These are phyloP conservation scores for Coenonympha glycerion DNA, from an alignment of 2,888 invertebrate species.

Conservation along the genomic window DNA sequence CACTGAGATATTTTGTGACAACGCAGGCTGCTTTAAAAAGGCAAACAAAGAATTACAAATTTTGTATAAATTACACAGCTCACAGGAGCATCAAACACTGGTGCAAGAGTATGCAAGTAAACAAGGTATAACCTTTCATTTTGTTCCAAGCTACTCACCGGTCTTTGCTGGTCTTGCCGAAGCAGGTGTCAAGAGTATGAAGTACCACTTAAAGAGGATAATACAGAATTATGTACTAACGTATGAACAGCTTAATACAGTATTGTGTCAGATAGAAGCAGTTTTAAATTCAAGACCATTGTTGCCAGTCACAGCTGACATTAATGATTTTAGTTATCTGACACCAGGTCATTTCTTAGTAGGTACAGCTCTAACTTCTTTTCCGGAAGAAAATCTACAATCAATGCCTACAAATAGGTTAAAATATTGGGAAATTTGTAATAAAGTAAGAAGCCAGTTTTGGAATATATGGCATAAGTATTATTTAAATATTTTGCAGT, in stretches of 20 bases:
- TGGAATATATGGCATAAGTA: slow-evolving; percentile 20
- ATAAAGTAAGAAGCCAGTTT: slow-evolving; percentile 12
- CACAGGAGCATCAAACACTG: neutral
- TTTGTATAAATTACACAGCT: slow-evolving; percentile 11
- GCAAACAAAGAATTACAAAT: slow-evolving; percentile 18
- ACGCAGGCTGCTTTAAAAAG: slow-evolving; percentile 17
- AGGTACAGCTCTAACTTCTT: neutral
- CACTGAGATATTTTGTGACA: neutral
- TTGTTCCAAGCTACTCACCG: slow-evolving; percentile 23
- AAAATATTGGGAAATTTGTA: slow-evolving; percentile 14
- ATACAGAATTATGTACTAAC: neutral
- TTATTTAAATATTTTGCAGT: slow-evolving; percentile 18
- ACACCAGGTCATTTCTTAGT: neutral
- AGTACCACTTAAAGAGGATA: neutral
- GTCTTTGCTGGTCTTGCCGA: neutral
- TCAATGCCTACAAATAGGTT: neutral
- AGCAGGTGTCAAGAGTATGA: neutral
- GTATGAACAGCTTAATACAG: slow-evolving; percentile 21
- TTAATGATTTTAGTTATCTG: slow-evolving; percentile 16
- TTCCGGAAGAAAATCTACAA: neutral
- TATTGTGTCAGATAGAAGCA: slow-evolving; percentile 24
- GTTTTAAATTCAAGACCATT: slow-evolving; percentile 24
- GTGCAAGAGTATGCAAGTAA: slow-evolving; percentile 9
- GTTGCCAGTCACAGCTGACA: slow-evolving; percentile 1
- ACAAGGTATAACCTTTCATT: slow-evolving; percentile 22